Evolutionary conservation across 2,113 vertebrate species (phyloP).

Genomic region (Machaerirhynchus nigripectus): DNA sequence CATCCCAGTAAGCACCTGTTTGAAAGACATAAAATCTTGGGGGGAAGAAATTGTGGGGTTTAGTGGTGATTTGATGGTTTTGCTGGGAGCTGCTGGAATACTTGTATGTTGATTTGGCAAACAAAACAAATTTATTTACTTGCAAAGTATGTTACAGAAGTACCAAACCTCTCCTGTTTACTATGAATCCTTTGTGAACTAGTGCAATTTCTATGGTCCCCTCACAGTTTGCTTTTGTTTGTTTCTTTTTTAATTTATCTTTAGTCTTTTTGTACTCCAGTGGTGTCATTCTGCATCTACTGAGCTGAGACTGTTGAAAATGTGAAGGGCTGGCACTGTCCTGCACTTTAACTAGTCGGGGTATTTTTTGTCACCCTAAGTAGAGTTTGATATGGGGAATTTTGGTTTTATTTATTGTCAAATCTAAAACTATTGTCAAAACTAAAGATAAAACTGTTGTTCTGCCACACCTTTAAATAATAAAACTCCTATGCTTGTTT

Average conservation of each 20-base stretch:
- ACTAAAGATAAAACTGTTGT: too few species aligned
- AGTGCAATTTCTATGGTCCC: not conserved
- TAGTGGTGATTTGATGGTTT: not conserved
- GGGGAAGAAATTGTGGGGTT: not conserved
- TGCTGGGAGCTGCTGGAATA: not conserved
- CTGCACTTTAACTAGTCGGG: not conserved
- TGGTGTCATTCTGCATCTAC: not conserved
- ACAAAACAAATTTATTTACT: not conserved
- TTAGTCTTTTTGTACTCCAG: not conserved
- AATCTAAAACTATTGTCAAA: too few species aligned
- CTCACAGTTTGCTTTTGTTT: not conserved
- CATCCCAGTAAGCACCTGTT: not conserved
- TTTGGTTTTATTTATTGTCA: constrained; percentile 51
- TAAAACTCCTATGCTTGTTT: constrained; percentile 69
- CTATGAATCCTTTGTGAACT: not conserved
- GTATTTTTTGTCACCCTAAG: not conserved
- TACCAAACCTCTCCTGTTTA: not conserved
- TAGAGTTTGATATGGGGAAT: not conserved
- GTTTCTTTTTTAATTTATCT: not conserved
- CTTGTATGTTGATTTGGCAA: not conserved
- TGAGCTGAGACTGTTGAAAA: not conserved
- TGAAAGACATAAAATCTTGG: not conserved
- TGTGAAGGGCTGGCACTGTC: not conserved
- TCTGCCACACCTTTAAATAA: constrained; percentile 57
- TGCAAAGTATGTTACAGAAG: not conserved